Percentiles rank a stretch among this genome's conserved stretches.
Conservation (phyloP, 2,113 vertebrate species). For the Gorsachius goisagi region DNA sequence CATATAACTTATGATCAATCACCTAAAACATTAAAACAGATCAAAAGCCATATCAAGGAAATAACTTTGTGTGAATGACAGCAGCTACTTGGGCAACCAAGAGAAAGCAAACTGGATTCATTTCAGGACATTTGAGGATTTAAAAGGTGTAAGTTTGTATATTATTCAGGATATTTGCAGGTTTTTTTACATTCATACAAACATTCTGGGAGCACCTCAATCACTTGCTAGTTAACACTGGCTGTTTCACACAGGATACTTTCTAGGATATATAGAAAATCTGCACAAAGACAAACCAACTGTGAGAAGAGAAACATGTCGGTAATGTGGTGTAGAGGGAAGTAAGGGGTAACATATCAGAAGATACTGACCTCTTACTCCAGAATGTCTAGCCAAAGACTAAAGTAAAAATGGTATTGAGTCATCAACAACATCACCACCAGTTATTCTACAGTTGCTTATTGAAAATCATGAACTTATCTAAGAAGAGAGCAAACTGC, state of each 20-base stretch:
- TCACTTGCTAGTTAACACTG: neutral
- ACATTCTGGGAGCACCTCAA: neutral
- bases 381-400: neutral
- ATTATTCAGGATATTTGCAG: neutral
- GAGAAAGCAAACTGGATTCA: neutral
- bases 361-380: neutral
- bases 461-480: neutral
- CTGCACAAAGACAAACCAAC: neutral
- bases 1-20: conserved; percentile 86
- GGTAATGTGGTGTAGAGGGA: neutral
- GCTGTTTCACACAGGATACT: neutral
- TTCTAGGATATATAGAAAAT: neutral
- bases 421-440: neutral
- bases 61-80: neutral
- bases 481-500: neutral
- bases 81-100: neutral
- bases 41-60: neutral
- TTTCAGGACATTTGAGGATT: neutral
- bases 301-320: neutral
- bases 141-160: neutral
- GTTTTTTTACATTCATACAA: neutral
- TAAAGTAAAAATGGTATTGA: neutral
- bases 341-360: neutral
- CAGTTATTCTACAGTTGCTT: neutral
- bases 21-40: conserved; percentile 68